phyloP scores from a whole-genome alignment of 2,797 vertebrate species.

The Falco cherrug region DNA sequence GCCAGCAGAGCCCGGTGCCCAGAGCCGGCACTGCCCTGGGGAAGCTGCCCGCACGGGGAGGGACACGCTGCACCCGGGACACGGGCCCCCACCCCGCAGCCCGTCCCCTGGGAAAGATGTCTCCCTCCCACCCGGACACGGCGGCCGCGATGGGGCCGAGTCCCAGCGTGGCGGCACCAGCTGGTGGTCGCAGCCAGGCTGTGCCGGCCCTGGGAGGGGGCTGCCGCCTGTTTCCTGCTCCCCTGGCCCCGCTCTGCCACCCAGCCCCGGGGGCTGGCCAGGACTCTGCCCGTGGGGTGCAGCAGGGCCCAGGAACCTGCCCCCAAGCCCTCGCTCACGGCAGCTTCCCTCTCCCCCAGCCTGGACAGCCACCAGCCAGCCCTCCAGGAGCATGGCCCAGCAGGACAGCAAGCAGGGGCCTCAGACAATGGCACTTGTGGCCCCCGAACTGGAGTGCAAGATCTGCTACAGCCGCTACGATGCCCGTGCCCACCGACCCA shows the following conservation, averaged over 20 bases:
- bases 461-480: conserved; percentile 90
- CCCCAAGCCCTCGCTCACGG: not conserved
- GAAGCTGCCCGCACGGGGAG: not conserved
- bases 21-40: not conserved
- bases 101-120: too few relatives aligned
- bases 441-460: conserved; percentile 87
- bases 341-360: not conserved
- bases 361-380: not conserved
- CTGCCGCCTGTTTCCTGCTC: not conserved
- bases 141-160: not conserved
- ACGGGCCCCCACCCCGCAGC: not conserved
- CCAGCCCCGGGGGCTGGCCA: too few relatives aligned
- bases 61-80: not conserved
- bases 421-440: conserved; percentile 61
- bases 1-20: not conserved
- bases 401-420: not conserved
- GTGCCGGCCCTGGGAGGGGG: not conserved
- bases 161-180: not conserved
- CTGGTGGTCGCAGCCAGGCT: fast-evolving
- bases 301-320: not conserved
- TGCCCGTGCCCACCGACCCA: conserved; percentile 79
- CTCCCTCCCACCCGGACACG: not conserved
- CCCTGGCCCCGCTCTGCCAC: not conserved
- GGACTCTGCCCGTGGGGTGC: not conserved
- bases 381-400: conserved; percentile 14